phyloP scores from a whole-genome alignment of 1,140 invertebrate species.

The Mamestra configurata region DNA sequence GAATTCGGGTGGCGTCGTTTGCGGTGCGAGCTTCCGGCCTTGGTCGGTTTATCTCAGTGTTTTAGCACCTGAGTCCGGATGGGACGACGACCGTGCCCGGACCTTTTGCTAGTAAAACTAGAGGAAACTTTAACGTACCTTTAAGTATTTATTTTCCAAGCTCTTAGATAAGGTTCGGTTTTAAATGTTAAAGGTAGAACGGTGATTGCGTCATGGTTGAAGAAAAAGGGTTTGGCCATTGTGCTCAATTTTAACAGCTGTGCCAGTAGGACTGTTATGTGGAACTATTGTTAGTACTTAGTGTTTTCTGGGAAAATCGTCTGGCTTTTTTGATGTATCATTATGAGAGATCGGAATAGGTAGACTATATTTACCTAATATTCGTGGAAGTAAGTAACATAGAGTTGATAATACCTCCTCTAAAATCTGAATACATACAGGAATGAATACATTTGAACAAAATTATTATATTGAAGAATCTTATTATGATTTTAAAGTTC shows the following conservation, averaged over 20 bases:
- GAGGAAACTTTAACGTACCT: slow-evolving; percentile 53
- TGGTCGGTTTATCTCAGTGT: slow-evolving; percentile 57
- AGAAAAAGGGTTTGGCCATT: neutral
- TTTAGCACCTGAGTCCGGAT: slow-evolving; percentile 57
- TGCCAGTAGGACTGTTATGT: neutral
- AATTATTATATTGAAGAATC: too few relatives aligned
- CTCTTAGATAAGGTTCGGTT: slow-evolving; percentile 30
- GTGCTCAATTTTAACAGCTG: neutral
- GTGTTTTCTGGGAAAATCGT: neutral
- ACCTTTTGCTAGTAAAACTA: slow-evolving; percentile 42
- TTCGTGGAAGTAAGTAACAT: too few relatives aligned
- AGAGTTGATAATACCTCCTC: too few relatives aligned
- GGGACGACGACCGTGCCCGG: slow-evolving; percentile 46
- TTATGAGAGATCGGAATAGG: too few relatives aligned
- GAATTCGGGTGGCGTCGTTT: slow-evolving; percentile 39
- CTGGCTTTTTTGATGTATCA: neutral
- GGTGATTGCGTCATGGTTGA: neutral
- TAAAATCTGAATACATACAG: too few relatives aligned
- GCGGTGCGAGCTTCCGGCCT: slow-evolving; percentile 33
- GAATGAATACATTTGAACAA: too few relatives aligned
- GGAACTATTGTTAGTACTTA: neutral
- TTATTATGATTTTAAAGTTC: too few relatives aligned
- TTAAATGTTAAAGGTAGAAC: neutral
- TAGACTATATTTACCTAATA: too few relatives aligned
- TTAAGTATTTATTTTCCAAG: slow-evolving; percentile 39